These are phyloP conservation scores for Zaprionus camerounensis DNA, from an alignment of 1,140 invertebrate species.

Conservation along the genomic window DNA sequence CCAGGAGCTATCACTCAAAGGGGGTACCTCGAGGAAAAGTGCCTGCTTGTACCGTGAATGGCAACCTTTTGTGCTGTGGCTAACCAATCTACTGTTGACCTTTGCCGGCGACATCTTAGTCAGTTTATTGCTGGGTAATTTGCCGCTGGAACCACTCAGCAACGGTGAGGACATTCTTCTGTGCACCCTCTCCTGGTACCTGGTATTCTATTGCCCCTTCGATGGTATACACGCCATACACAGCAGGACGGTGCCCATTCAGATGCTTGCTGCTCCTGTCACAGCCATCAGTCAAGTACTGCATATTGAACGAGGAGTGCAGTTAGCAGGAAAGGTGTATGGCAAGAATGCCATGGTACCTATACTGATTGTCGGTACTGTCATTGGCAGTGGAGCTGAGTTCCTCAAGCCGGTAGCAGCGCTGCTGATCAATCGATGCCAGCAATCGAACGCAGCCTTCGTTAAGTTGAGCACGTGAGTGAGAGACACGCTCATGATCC, in stretches of 20 bases:
- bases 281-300: conserved; percentile 60
- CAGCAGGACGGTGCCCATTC: conserved; percentile 26
- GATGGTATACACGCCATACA: conserved; percentile 44
- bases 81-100: conserved; percentile 55
- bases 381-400: conserved; percentile 68
- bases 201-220: conserved; percentile 65
- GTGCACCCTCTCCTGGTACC: conserved; percentile 55
- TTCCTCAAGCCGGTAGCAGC: conserved; percentile 60
- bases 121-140: conserved; percentile 56
- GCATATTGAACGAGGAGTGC: conserved; percentile 56
- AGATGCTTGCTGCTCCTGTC: conserved; percentile 49
- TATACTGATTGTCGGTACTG: conserved; percentile 62
- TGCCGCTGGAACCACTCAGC: conserved; percentile 62
- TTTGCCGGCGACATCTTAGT: conserved; percentile 65
- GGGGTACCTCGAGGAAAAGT: background rate
- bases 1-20: conserved; percentile 46
- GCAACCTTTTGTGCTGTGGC: conserved; percentile 62
- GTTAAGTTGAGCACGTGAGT: conserved; percentile 68
- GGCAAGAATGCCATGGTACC: conserved; percentile 51
- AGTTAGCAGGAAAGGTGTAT: conserved; percentile 42
- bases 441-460: conserved; percentile 40
- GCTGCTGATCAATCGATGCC: conserved; percentile 62
- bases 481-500: background rate
- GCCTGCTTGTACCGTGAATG: conserved; percentile 28
- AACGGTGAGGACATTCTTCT: conserved; percentile 53